A percentile compares a stretch with the other conserved stretches of the same genome.
phyloP scores from a whole-genome alignment of 1,140 invertebrate genomes.

The Proctacanthus coquilletti region DNA sequence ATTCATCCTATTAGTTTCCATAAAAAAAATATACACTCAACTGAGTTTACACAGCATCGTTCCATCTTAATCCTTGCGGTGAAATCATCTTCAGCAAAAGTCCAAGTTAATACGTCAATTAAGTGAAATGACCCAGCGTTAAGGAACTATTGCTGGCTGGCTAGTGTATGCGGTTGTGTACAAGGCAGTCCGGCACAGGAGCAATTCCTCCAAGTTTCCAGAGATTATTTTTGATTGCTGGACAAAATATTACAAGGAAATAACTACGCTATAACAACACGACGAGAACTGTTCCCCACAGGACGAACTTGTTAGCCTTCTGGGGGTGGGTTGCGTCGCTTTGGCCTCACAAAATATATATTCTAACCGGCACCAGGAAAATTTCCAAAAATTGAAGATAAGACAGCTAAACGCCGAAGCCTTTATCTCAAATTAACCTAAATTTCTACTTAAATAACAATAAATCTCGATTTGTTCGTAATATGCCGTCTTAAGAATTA shows the following conservation, averaged over 20 bases:
- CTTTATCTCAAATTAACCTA: slow-evolving; percentile 1
- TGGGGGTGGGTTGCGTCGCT: too few species aligned
- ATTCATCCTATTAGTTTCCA: too few species aligned
- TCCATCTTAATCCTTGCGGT: too few species aligned
- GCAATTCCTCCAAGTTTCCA: background rate
- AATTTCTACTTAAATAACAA: slow-evolving; percentile 1
- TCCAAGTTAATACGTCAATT: background rate
- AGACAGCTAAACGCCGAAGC: background rate
- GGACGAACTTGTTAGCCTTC: too few species aligned
- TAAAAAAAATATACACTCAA: too few species aligned
- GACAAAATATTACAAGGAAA: background rate
- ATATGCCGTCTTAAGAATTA: background rate
- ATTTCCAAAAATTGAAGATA: too few species aligned
- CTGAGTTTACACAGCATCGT: too few species aligned
- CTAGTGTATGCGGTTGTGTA: background rate
- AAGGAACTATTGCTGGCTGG: background rate
- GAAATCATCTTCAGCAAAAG: too few species aligned
- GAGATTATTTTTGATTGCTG: slow-evolving; percentile 1
- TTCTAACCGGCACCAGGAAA: too few species aligned
- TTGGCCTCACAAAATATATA: too few species aligned
- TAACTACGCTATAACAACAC: background rate
- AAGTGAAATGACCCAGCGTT: background rate
- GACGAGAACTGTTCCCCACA: background rate
- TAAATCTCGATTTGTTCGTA: background rate
- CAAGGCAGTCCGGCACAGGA: background rate